A percentile compares a stretch with the other conserved stretches of the same genome.
phyloP scores from a whole-genome alignment of 2,113 vertebrate genomes.

The Cinclus mexicanus region DNA sequence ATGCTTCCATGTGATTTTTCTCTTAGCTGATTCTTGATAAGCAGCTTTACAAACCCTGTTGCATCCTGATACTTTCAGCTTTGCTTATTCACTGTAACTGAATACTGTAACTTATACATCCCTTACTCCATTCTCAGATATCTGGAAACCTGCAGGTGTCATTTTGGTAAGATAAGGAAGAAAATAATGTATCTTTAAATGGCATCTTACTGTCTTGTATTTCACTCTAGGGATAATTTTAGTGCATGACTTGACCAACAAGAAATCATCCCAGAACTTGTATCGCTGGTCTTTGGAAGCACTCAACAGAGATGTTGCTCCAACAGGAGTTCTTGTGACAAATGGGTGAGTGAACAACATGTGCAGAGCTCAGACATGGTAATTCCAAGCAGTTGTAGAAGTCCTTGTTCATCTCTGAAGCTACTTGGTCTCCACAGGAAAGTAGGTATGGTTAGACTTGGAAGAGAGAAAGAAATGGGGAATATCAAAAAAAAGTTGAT shows the following conservation, averaged over 20 bases:
- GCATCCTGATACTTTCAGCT: neutral
- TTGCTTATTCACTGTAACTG: neutral
- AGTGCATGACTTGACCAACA: constrained; percentile 98
- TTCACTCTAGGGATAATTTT: constrained; percentile 88
- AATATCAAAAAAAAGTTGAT: neutral
- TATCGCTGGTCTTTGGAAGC: constrained; percentile 95
- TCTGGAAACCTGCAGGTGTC: neutral
- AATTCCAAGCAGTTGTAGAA: neutral
- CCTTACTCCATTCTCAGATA: neutral
- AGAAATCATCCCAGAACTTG: constrained; percentile 98
- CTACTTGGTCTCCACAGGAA: neutral
- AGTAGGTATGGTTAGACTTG: neutral
- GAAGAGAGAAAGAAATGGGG: neutral
- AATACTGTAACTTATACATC: neutral
- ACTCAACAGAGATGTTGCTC: constrained; percentile 89
- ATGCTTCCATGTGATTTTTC: constrained; percentile 9
- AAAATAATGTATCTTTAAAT: neutral
- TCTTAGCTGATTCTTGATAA: constrained; percentile 18
- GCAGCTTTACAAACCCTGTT: constrained; percentile 1
- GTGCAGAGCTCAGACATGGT: neutral
- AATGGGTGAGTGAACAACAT: constrained; percentile 83
- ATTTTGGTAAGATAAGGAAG: neutral
- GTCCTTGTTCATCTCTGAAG: neutral
- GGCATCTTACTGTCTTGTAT: neutral
- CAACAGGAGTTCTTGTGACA: constrained; percentile 92